phyloP scores from a whole-genome alignment of 2,888 invertebrate genomes.

The Netelia virgata region DNA sequence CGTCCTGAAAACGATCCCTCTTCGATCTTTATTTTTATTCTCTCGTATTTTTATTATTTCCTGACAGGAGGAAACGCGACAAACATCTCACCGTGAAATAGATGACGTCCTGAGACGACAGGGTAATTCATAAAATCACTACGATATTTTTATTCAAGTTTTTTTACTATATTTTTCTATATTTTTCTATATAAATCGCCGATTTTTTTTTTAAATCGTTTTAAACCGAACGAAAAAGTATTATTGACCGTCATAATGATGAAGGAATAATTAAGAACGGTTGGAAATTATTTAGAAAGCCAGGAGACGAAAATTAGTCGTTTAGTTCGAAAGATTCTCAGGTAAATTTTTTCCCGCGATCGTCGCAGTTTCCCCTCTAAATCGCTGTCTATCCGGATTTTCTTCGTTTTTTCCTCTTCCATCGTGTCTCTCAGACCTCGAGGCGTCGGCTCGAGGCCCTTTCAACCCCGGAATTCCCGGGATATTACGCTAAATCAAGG shows the following conservation, averaged over 20 bases:
- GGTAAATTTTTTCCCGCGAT: neutral
- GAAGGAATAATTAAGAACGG: too few relatives aligned
- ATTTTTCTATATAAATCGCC: too few relatives aligned
- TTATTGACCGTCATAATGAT: too few relatives aligned
- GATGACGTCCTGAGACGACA: conserved; percentile 47
- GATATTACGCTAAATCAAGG: conserved; percentile 61
- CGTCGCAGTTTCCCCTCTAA: neutral
- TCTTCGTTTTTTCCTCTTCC: conserved; percentile 56
- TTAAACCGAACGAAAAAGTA: too few relatives aligned
- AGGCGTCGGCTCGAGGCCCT: conserved; percentile 70
- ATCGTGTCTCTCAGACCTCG: conserved; percentile 77
- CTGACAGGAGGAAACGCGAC: conserved; percentile 64
- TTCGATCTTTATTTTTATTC: conserved; percentile 47
- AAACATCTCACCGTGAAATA: conserved; percentile 37
- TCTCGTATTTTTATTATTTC: conserved; percentile 60
- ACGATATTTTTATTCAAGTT: too few relatives aligned
- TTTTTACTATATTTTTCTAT: too few relatives aligned
- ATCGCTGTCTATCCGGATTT: too few relatives aligned
- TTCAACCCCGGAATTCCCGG: conserved; percentile 44
- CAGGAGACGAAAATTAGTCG: too few relatives aligned
- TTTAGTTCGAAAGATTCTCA: conserved; percentile 51
- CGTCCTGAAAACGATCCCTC: conserved; percentile 63
- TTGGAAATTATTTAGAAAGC: too few relatives aligned
- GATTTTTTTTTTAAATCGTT: too few relatives aligned
- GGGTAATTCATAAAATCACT: conserved; percentile 21